phyloP scores from a whole-genome alignment of 2,888 invertebrate species.

The Monoplex corrugatus region DNA sequence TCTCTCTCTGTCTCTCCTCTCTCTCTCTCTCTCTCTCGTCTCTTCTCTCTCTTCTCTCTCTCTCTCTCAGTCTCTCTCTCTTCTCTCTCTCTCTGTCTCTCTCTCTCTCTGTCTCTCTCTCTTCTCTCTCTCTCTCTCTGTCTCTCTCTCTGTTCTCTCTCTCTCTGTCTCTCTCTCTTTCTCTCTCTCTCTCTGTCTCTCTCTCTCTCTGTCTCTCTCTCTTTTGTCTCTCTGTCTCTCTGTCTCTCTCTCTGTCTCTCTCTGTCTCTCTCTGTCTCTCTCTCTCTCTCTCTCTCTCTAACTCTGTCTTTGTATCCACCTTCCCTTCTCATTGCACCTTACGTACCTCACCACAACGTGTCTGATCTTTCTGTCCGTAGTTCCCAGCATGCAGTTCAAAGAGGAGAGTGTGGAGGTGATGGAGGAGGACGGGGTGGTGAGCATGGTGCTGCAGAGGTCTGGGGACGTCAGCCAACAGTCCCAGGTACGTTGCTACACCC shows the following conservation, averaged over 20 bases:
- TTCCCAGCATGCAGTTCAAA: constrained; percentile 79
- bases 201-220: too few species aligned
- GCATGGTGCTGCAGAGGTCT: constrained; percentile 71
- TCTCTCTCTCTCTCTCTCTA: background rate
- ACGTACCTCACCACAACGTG: background rate
- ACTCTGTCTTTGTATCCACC: background rate
- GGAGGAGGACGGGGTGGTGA: constrained; percentile 78
- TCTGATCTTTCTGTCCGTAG: constrained; percentile 59
- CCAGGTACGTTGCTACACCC: constrained; percentile 80
- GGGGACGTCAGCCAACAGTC: constrained; percentile 78
- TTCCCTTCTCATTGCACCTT: background rate
- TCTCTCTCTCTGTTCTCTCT: constrained; percentile 11
- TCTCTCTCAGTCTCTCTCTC: background rate
- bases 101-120: background rate
- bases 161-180: background rate
- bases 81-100: background rate
- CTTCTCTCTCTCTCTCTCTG: background rate
- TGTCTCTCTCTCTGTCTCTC: too few species aligned
- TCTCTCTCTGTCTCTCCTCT: background rate
- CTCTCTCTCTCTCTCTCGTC: background rate
- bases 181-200: background rate
- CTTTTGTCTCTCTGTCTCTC: too few species aligned
- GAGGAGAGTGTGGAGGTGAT: constrained; percentile 70
- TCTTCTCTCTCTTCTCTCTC: background rate
- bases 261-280: background rate